Conservation (phyloP, 1,140 invertebrate species). For the Antheraea mylitta region DNA sequence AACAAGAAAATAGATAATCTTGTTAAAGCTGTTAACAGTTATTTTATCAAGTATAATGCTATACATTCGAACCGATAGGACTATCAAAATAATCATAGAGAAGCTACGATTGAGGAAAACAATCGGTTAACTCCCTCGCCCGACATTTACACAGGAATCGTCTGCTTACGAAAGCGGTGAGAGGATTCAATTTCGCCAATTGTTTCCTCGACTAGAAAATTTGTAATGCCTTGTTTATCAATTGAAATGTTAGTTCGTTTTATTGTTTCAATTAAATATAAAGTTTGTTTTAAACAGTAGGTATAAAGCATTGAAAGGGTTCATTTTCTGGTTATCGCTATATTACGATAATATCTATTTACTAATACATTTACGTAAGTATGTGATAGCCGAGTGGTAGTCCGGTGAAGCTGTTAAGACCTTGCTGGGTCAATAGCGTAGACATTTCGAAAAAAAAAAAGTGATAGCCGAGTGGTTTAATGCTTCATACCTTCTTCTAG, state of each 20-base stretch:
- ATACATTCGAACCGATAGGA: slow-evolving; percentile 16
- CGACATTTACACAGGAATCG: slow-evolving; percentile 18
- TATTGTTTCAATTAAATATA: background rate
- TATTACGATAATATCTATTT: too few relatives aligned
- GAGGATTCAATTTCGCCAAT: slow-evolving; percentile 19
- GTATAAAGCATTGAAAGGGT: too few relatives aligned
- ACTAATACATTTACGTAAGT: too few relatives aligned
- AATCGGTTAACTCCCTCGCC: slow-evolving; percentile 26
- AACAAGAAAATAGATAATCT: too few relatives aligned
- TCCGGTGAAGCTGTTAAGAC: too few relatives aligned
- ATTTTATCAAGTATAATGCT: background rate
- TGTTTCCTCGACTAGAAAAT: slow-evolving; percentile 5
- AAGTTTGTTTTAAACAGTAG: too few relatives aligned
- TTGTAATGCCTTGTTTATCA: background rate
- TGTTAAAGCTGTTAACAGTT: background rate
- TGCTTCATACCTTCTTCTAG: too few relatives aligned
- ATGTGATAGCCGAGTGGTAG: too few relatives aligned
- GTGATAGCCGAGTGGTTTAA: too few relatives aligned
- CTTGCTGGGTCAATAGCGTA: too few relatives aligned
- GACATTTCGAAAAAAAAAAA: too few relatives aligned
- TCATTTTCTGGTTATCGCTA: too few relatives aligned
- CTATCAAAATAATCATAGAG: slow-evolving; percentile 31
- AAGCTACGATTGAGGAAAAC: slow-evolving; percentile 26
- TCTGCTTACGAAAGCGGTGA: slow-evolving; percentile 20
- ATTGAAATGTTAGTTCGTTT: background rate